Percentiles rank a stretch among this genome's conserved stretches.
These are phyloP conservation scores for Drosophila austrosaltans DNA, from an alignment of 2,888 invertebrate genomes.

Conservation along the genomic window DNA sequence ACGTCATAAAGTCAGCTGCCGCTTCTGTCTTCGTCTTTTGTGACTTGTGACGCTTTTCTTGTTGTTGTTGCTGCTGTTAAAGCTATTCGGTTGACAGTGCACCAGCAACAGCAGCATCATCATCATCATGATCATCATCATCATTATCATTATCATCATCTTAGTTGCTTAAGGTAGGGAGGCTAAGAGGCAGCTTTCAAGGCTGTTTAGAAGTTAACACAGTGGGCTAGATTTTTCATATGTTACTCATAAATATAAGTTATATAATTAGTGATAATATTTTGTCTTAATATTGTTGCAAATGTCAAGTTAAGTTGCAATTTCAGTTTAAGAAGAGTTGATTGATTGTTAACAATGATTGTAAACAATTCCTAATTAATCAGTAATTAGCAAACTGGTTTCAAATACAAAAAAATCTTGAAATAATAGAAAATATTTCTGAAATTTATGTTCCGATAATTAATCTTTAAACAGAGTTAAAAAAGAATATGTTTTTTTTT, in stretches of 20 bases:
- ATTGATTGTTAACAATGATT: too few species aligned
- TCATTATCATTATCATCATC: neutral
- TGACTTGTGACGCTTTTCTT: conserved; percentile 70
- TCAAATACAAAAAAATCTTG: too few species aligned
- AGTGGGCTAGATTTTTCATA: conserved; percentile 30
- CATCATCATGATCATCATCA: conserved; percentile 1
- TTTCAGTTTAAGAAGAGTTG: too few species aligned
- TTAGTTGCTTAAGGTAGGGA: conserved; percentile 19
- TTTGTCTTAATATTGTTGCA: too few species aligned
- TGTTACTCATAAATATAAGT: conserved; percentile 27
- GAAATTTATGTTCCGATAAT: too few species aligned
- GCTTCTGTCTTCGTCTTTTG: conserved; percentile 67
- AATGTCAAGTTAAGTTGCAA: too few species aligned
- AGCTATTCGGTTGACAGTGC: conserved; percentile 70
- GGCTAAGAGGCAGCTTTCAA: conserved; percentile 73
- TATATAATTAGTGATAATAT: neutral
- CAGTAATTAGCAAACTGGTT: too few species aligned
- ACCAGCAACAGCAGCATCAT: conserved; percentile 25
- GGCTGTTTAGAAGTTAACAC: conserved; percentile 75
- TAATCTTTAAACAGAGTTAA: too few species aligned
- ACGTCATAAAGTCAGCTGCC: conserved; percentile 78
- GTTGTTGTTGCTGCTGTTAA: conserved; percentile 32
- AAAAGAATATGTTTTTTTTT: too few species aligned
- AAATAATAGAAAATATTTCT: too few species aligned
- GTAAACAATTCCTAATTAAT: too few species aligned